Evolutionary conservation across 2,113 vertebrate genomes (phyloP).

Genomic region (Triplophysa siluroides): DNA sequence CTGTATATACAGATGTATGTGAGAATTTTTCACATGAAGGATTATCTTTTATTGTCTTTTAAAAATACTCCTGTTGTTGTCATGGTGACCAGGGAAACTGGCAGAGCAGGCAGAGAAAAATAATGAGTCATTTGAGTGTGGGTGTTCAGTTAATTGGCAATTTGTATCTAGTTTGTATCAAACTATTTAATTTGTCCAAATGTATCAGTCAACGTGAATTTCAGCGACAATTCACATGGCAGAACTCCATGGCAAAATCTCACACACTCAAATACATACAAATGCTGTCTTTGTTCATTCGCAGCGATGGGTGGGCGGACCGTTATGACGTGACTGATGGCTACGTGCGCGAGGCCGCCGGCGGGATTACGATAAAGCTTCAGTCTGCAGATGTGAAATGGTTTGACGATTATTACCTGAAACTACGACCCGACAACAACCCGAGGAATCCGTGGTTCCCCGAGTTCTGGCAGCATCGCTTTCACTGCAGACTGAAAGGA

Average conservation of each 20-base stretch:
- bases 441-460: constrained; percentile 95
- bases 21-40: constrained; percentile 22
- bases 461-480: constrained; percentile 96
- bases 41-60: constrained; percentile 17
- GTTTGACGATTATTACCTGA: constrained; percentile 98
- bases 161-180: constrained; percentile 38
- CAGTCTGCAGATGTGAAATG: constrained; percentile 96
- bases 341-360: constrained; percentile 89
- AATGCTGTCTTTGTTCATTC: constrained; percentile 13
- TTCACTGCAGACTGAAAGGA: constrained; percentile 91
- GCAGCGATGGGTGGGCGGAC: constrained; percentile 97
- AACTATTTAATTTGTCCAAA: constrained; percentile 34
- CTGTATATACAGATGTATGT: neutral
- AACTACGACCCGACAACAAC: constrained; percentile 93
- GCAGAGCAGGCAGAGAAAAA: constrained; percentile 2
- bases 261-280: neutral
- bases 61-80: constrained; percentile 17
- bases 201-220: constrained; percentile 3
- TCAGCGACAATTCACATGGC: neutral
- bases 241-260: neutral
- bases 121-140: constrained; percentile 28
- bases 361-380: constrained; percentile 98
- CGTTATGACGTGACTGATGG: constrained; percentile 96
- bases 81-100: constrained; percentile 26
- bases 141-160: constrained; percentile 39